Evolutionary conservation across 2,888 invertebrate species (phyloP).

Genomic region (Dolichopus griseipennis): DNA sequence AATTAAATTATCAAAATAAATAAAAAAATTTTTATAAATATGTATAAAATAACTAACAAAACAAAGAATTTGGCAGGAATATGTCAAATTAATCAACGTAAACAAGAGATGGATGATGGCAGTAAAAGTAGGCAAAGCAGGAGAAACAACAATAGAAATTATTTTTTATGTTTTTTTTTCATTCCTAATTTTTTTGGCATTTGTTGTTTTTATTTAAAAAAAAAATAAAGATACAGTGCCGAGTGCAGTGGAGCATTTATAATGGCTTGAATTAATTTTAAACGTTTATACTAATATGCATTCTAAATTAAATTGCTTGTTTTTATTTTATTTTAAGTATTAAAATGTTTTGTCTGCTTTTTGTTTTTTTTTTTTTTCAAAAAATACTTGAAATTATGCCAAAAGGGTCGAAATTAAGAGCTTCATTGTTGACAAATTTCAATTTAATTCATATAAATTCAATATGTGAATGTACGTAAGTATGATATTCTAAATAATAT

Average conservation of each 20-base stretch:
- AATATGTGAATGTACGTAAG: too few relatives aligned
- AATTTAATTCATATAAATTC: too few relatives aligned
- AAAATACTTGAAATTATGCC: not conserved
- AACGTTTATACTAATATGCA: not conserved
- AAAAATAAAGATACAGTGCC: not conserved
- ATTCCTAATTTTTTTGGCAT: not conserved
- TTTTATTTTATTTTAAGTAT: not conserved
- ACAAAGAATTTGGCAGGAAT: not conserved
- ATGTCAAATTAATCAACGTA: constrained; percentile 4
- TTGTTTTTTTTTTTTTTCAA: not conserved
- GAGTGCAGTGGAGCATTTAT: not conserved
- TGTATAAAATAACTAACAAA: not conserved
- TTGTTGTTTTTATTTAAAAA: not conserved
- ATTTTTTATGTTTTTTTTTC: not conserved
- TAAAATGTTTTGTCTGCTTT: too few relatives aligned
- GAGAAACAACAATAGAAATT: not conserved
- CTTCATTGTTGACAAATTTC: not conserved
- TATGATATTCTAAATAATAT: too few relatives aligned
- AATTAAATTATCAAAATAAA: too few relatives aligned
- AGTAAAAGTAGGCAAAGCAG: not conserved
- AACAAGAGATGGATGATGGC: not conserved
- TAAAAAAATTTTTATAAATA: too few relatives aligned
- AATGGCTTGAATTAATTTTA: constrained; percentile 3
- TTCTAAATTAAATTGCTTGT: not conserved
- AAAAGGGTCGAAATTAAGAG: constrained; percentile 3